A percentile compares a stretch with the other conserved stretches of the same genome.
These are phyloP conservation scores for Hippocampus guttulatus DNA, from an alignment of 2,113 vertebrate genomes.

Conservation along the genomic window DNA sequence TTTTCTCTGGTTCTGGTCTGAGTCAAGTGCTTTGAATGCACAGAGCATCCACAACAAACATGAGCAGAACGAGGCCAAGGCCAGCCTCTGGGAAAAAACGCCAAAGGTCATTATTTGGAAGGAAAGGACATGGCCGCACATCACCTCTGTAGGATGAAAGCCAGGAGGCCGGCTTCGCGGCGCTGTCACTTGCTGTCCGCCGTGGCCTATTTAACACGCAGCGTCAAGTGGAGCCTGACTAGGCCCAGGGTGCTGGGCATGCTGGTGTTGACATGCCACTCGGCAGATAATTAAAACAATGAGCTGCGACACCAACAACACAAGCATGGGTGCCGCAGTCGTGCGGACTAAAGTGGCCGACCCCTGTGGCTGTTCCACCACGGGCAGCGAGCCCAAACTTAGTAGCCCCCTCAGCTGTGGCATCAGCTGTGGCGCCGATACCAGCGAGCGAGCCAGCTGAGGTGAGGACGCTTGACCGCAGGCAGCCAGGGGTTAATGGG, in stretches of 20 bases:
- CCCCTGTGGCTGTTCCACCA: slow-evolving; percentile 1
- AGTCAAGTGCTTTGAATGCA: neutral
- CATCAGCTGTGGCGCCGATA: slow-evolving; percentile 48
- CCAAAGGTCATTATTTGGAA: slow-evolving; percentile 43
- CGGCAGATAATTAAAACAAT: slow-evolving; percentile 69
- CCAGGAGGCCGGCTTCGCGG: slow-evolving; percentile 42
- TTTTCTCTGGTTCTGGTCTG: neutral
- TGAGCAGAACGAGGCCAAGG: slow-evolving; percentile 1
- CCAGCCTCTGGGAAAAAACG: slow-evolving; percentile 47
- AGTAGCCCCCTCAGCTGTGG: slow-evolving; percentile 53
- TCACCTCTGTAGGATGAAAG: slow-evolving; percentile 19
- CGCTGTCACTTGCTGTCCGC: slow-evolving; percentile 44
- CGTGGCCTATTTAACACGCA: slow-evolving; percentile 22
- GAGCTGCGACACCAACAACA: slow-evolving; percentile 33
- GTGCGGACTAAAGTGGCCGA: neutral
- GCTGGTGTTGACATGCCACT: slow-evolving; percentile 43
- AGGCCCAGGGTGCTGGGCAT: slow-evolving; percentile 24
- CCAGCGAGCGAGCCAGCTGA: slow-evolving; percentile 41
- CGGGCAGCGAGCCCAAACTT: slow-evolving; percentile 48
- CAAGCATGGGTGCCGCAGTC: slow-evolving; percentile 3
- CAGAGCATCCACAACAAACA: neutral
- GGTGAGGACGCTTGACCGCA: slow-evolving; percentile 57
- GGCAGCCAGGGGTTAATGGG: slow-evolving; percentile 63
- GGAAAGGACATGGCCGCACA: slow-evolving; percentile 64
- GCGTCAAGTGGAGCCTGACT: slow-evolving; percentile 9